phyloP scores from a whole-genome alignment of 2,797 vertebrate species.

The Esox lucius region DNA sequence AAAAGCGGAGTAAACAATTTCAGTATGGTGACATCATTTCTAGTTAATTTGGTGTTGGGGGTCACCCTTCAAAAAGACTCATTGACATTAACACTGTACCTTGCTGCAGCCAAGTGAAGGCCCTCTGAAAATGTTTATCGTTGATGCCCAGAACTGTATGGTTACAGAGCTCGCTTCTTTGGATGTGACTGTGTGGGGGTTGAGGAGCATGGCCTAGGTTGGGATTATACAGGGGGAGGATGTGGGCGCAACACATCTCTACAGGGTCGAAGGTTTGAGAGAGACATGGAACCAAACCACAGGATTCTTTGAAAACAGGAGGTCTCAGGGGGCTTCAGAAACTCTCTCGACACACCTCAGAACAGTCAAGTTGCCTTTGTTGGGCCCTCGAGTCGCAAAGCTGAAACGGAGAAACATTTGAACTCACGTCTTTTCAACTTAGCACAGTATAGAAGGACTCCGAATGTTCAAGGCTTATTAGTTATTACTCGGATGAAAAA shows the following conservation, averaged over 20 bases:
- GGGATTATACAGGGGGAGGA: slow-evolving; percentile 71
- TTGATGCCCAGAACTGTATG: neutral
- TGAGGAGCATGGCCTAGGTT: slow-evolving; percentile 39
- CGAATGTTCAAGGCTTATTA: neutral
- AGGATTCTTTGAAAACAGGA: slow-evolving; percentile 82
- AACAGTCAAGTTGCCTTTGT: slow-evolving; percentile 37
- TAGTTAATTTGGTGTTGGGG: neutral
- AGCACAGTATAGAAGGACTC: neutral
- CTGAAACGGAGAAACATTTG: neutral
- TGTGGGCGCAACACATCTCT: slow-evolving; percentile 63
- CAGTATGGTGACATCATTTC: neutral
- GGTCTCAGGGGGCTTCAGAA: slow-evolving; percentile 69
- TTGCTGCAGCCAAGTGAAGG: neutral
- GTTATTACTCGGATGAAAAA: neutral
- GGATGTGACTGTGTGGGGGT: slow-evolving; percentile 1
- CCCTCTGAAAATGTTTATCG: neutral
- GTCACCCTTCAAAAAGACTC: neutral
- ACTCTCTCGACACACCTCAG: slow-evolving; percentile 17
- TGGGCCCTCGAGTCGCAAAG: slow-evolving; percentile 35
- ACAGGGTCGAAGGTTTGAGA: slow-evolving; percentile 59
- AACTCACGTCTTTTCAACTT: neutral
- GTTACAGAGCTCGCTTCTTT: neutral
- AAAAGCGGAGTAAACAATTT: neutral
- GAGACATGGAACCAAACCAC: slow-evolving; percentile 64
- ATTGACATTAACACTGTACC: neutral